Conservation (phyloP, 2,113 vertebrate genomes). For the Charadrius vociferus region DNA sequence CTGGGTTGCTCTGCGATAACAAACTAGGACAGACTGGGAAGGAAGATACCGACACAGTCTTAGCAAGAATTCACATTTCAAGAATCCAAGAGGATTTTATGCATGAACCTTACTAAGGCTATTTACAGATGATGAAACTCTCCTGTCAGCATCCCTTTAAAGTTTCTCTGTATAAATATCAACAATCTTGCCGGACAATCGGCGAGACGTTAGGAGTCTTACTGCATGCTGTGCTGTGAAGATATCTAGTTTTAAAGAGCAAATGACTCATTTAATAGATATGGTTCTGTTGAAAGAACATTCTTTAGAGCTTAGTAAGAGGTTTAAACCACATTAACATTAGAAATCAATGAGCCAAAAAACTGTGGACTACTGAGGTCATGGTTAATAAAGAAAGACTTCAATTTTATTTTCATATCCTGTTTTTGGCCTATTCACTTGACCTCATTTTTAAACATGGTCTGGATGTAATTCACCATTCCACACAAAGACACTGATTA, state of each 20-base stretch:
- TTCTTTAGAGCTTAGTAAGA: slow-evolving; percentile 54
- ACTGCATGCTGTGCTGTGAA: slow-evolving; percentile 31
- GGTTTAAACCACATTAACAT: slow-evolving; percentile 55
- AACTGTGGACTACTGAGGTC: slow-evolving; percentile 36
- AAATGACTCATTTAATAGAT: slow-evolving; percentile 65
- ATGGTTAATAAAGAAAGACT: slow-evolving; percentile 43
- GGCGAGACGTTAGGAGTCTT: not conserved
- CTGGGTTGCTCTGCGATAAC: not conserved
- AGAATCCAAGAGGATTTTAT: slow-evolving; percentile 22
- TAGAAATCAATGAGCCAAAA: slow-evolving; percentile 64
- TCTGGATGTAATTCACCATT: slow-evolving; percentile 38
- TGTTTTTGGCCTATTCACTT: slow-evolving; percentile 36
- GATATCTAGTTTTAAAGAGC: slow-evolving; percentile 41
- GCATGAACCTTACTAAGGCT: slow-evolving; percentile 26
- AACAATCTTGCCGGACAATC: slow-evolving; percentile 44
- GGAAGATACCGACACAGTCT: not conserved
- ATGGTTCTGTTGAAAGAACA: slow-evolving; percentile 53
- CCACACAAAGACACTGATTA: not conserved
- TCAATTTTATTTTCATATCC: slow-evolving; percentile 57
- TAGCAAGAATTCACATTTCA: not conserved
- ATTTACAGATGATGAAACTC: slow-evolving; percentile 20
- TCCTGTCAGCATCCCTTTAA: slow-evolving; percentile 36
- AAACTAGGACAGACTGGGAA: not conserved
- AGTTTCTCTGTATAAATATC: slow-evolving; percentile 39
- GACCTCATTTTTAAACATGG: slow-evolving; percentile 25